These are phyloP conservation scores for Brachyalestes nurse DNA, from an alignment of 2,797 vertebrate species.

Conservation along the genomic window DNA sequence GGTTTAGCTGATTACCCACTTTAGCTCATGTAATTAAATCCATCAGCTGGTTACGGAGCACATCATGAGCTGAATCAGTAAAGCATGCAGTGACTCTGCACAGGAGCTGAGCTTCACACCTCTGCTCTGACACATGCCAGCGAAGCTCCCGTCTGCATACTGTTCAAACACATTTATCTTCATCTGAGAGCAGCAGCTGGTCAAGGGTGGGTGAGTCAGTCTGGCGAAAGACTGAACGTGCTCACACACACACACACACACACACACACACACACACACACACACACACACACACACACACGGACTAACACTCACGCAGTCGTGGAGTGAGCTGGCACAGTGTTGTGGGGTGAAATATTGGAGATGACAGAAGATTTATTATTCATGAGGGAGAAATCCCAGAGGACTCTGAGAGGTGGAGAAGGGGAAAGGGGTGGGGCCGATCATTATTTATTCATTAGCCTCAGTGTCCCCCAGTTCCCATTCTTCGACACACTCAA, in stretches of 20 bases:
- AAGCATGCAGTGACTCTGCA: background rate
- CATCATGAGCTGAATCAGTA: conserved; percentile 5
- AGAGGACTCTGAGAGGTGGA: conserved; percentile 36
- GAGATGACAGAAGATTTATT: conserved; percentile 54
- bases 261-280: conserved; percentile 20
- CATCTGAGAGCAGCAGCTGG: background rate
- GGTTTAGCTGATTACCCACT: background rate
- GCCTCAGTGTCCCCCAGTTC: conserved; percentile 36
- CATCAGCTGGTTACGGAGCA: conserved; percentile 4
- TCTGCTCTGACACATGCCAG: conserved; percentile 5
- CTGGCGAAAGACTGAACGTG: background rate
- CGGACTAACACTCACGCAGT: conserved; percentile 18
- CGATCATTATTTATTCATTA: conserved; percentile 55
- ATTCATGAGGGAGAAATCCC: conserved; percentile 56
- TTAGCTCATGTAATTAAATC: conserved; percentile 2
- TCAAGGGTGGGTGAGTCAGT: background rate
- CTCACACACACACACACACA: conserved; percentile 24
- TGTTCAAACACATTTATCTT: conserved; percentile 13
- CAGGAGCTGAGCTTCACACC: background rate
- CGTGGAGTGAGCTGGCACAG: conserved; percentile 19
- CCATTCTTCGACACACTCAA: conserved; percentile 30
- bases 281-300: conserved; percentile 11
- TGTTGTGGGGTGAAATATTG: conserved; percentile 44
- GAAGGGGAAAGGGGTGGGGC: conserved; percentile 48
- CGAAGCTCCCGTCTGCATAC: background rate